phyloP scores from a whole-genome alignment of 1,140 invertebrate species.

The Ips typographus region DNA sequence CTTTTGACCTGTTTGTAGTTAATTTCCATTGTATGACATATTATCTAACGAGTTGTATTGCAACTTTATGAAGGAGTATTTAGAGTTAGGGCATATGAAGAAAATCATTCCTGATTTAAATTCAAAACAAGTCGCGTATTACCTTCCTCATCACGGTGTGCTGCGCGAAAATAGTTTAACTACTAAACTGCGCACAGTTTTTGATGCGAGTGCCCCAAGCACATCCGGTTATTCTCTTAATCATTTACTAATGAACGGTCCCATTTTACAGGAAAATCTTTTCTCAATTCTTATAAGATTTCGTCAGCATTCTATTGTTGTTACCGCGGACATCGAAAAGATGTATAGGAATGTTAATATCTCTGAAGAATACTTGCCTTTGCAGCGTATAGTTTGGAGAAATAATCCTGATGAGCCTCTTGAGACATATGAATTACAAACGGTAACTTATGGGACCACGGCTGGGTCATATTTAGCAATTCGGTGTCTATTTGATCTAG shows the following conservation, averaged over 20 bases:
- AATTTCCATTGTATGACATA: too few relatives aligned
- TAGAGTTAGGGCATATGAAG: not conserved
- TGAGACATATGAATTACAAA: constrained; percentile 32
- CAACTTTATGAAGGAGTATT: constrained; percentile 1
- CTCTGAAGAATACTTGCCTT: constrained; percentile 38
- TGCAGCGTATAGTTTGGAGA: constrained; percentile 51
- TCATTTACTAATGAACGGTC: constrained; percentile 37
- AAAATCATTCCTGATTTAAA: not conserved
- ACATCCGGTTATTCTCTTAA: constrained; percentile 44
- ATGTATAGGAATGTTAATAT: constrained; percentile 54
- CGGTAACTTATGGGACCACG: constrained; percentile 46
- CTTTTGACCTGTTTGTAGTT: too few relatives aligned
- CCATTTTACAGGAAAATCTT: constrained; percentile 48
- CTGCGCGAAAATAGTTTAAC: too few relatives aligned
- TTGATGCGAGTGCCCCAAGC: not conserved
- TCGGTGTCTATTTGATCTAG: constrained; percentile 42
- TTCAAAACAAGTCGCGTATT: constrained; percentile 10
- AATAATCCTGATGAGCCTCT: constrained; percentile 4
- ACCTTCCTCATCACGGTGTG: not conserved
- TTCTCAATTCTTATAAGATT: constrained; percentile 43
- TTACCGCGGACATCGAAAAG: constrained; percentile 50
- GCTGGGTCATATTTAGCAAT: constrained; percentile 46
- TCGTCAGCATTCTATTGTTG: constrained; percentile 35
- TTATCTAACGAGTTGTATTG: not conserved
- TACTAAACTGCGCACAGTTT: not conserved